Evolutionary conservation across 2,888 invertebrate species (phyloP).

Genomic region (Allacma fusca): DNA sequence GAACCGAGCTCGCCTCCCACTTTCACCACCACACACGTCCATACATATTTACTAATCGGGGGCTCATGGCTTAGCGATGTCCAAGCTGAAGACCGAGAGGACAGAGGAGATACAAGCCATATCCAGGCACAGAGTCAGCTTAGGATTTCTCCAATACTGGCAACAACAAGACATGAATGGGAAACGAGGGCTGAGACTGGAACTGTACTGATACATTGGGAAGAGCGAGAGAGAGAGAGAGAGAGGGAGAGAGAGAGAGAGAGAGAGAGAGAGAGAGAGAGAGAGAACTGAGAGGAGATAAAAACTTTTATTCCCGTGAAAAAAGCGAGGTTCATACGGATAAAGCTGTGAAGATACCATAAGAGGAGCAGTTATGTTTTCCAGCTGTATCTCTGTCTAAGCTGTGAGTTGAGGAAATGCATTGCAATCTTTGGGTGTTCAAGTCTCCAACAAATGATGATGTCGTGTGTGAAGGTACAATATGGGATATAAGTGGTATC

Average conservation of each 20-base stretch:
- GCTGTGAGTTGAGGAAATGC: conserved; percentile 10
- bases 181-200: background rate
- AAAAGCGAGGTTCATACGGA: background rate
- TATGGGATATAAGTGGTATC: conserved; percentile 26
- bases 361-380: conserved; percentile 19
- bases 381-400: conserved; percentile 14
- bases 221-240: background rate
- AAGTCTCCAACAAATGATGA: conserved; percentile 24
- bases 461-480: conserved; percentile 24
- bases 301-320: conserved; percentile 3
- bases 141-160: background rate
- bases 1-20: background rate
- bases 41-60: conserved; percentile 2
- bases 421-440: conserved; percentile 10
- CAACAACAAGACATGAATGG: background rate
- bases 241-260: background rate
- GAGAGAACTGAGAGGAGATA: conserved; percentile 7
- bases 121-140: background rate
- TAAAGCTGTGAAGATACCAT: conserved; percentile 4
- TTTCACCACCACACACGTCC: background rate
- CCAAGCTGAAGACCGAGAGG: background rate
- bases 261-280: background rate
- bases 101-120: background rate
- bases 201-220: background rate
- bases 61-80: background rate